Percentiles rank a stretch among this genome's conserved stretches.
These are phyloP conservation scores for Scaptomyza graminum DNA, from an alignment of 1,140 invertebrate genomes.

Conservation along the genomic window DNA sequence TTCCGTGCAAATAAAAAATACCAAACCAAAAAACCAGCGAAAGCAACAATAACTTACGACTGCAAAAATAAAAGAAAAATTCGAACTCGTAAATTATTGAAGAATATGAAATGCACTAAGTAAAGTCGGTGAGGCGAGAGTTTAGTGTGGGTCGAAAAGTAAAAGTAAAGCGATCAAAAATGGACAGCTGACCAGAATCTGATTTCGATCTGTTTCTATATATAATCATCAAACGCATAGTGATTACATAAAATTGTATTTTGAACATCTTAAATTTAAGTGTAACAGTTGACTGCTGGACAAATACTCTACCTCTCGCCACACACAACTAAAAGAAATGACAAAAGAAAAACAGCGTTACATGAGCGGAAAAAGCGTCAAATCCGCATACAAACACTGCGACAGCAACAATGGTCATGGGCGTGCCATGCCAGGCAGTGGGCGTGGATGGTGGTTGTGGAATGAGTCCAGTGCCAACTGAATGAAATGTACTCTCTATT, in stretches of 20 bases:
- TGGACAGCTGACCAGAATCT: neutral
- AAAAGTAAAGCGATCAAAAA: neutral
- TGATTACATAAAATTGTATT: no score
- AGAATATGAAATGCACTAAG: slow-evolving; percentile 58
- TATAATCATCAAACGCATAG: no score
- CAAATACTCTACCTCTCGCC: slow-evolving; percentile 21
- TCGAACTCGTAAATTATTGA: slow-evolving; percentile 31
- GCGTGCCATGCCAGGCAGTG: slow-evolving; percentile 29
- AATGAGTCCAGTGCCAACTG: slow-evolving; percentile 50
- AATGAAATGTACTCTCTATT: slow-evolving; percentile 82
- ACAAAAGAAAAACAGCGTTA: slow-evolving; percentile 54
- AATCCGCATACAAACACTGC: slow-evolving; percentile 80
- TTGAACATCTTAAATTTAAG: no score
- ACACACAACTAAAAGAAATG: slow-evolving; percentile 16
- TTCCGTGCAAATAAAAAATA: slow-evolving; percentile 78
- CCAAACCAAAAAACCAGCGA: slow-evolving; percentile 30
- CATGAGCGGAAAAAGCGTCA: slow-evolving; percentile 69
- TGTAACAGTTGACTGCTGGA: slow-evolving; percentile 6
- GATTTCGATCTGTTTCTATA: no score
- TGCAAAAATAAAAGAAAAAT: slow-evolving; percentile 40
- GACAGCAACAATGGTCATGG: slow-evolving; percentile 70
- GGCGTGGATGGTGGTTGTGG: neutral
- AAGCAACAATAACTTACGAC: slow-evolving; percentile 35
- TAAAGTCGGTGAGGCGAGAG: neutral
- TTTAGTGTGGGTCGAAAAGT: neutral